These are phyloP conservation scores for Trochalopteron elliotii DNA, from an alignment of 2,113 vertebrate genomes.

Conservation along the genomic window DNA sequence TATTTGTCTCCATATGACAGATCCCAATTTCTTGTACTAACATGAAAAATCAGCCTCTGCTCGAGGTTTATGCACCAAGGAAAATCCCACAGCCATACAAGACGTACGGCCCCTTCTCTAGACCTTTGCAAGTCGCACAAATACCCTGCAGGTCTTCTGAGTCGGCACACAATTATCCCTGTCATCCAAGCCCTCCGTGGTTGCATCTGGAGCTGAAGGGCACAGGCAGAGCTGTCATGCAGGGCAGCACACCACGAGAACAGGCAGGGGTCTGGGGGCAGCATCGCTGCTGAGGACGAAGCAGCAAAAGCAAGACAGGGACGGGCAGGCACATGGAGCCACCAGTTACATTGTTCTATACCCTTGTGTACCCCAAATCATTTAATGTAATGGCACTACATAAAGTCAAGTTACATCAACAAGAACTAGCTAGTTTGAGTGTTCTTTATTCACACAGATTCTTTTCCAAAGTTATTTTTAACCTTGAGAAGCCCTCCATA, in stretches of 20 bases:
- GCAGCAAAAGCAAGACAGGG: background rate
- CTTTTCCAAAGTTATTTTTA: background rate
- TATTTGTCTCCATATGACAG: background rate
- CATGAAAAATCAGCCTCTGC: background rate
- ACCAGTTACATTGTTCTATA: background rate
- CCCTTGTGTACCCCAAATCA: background rate
- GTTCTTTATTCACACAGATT: background rate
- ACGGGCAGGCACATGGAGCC: fast-evolving
- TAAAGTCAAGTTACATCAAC: background rate
- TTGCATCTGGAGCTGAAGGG: background rate
- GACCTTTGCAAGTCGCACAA: fast-evolving
- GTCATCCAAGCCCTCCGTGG: background rate
- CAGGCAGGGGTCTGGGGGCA: background rate
- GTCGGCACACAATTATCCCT: background rate
- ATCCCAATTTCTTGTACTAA: background rate
- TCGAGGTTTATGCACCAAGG: background rate
- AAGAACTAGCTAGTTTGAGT: background rate
- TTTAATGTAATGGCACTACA: fast-evolving
- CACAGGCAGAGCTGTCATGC: background rate
- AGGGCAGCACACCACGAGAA: fast-evolving
- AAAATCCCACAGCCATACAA: background rate
- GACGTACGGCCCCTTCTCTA: background rate
- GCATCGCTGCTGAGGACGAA: fast-evolving
- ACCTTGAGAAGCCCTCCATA: background rate
- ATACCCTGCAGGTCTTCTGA: background rate